These are phyloP conservation scores for Trypoxylon attenuatum DNA, from an alignment of 2,888 invertebrate species.

Conservation along the genomic window DNA sequence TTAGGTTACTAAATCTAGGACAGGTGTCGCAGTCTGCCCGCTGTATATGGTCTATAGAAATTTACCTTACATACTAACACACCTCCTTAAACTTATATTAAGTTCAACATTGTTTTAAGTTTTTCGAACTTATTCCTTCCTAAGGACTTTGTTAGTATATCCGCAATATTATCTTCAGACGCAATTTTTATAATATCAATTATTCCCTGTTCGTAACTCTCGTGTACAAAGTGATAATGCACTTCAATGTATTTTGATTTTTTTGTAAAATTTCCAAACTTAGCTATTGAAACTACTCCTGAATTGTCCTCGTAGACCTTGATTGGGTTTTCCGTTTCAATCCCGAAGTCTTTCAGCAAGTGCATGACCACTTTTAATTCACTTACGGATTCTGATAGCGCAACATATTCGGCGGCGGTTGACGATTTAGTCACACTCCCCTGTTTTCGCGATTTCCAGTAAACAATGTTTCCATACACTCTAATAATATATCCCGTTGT, in stretches of 20 bases:
- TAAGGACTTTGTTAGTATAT: not conserved
- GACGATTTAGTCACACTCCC: not conserved
- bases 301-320: not conserved
- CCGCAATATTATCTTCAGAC: not conserved
- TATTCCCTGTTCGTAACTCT: not conserved
- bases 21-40: too few relatives aligned
- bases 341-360: not conserved
- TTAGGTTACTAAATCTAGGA: too few relatives aligned
- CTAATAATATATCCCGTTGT: conserved; percentile 1
- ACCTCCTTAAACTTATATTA: not conserved
- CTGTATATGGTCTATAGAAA: too few relatives aligned
- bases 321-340: not conserved
- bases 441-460: conserved; percentile 10
- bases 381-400: not conserved
- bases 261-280: not conserved
- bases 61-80: not conserved
- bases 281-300: not conserved
- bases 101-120: too few relatives aligned
- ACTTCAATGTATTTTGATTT: not conserved
- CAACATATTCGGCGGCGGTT: not conserved
- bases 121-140: too few relatives aligned
- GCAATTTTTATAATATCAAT: not conserved
- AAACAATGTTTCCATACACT: not conserved
- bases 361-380: not conserved
- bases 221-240: not conserved